Base-by-base conservation (phyloP, 2,797 vertebrate species). In the Silurus aristotelis region DNA sequence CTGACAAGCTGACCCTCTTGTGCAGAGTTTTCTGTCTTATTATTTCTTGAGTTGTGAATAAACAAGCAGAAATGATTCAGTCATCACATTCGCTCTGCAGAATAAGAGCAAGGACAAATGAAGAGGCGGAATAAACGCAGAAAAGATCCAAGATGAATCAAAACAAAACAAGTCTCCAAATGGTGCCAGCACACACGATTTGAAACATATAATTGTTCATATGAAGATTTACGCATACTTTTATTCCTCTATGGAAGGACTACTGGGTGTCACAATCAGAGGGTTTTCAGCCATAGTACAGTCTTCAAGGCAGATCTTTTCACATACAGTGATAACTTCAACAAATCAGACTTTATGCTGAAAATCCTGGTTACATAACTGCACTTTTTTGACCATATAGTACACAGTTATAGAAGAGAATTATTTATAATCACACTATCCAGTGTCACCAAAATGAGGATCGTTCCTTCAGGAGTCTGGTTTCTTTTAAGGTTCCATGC, bases 1-100 rank as follows among this genome's bases (percentile, higher is more conserved):
- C 84, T 87, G 88, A 87, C 80, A 84, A 78, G 82, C 79, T 86
- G 87, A 88, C 88, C 85, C 60, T 60, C 27, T 68, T 86, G 83
- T 76, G 80, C 61, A 58, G 85, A 85, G 70, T 83, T 58, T 43
- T 43, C 71, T 72, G 64, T 71, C 77, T 78, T 38, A 73, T 86
- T 85, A 79, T 84, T 86, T 31, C 68, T 78, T 48, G 46, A 87
- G 82, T 66, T 71, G 83, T 78, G 31, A 83, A 87, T 83, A 87
- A 85, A 85, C 87, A 85, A 87, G 81, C 27, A 31, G 56, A 75
- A 83, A 71, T 72, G 77, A 83, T 87, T 79, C 83, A 67, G 81
- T 87, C 76, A 85, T 86, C 85, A 86, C 25, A 86, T 75, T 73
- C 77, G 19, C 38, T 20, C 22, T 48, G 83, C 75, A 15, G 61